Conservation (phyloP, 2,113 vertebrate species). For the Archilochus colubris region DNA sequence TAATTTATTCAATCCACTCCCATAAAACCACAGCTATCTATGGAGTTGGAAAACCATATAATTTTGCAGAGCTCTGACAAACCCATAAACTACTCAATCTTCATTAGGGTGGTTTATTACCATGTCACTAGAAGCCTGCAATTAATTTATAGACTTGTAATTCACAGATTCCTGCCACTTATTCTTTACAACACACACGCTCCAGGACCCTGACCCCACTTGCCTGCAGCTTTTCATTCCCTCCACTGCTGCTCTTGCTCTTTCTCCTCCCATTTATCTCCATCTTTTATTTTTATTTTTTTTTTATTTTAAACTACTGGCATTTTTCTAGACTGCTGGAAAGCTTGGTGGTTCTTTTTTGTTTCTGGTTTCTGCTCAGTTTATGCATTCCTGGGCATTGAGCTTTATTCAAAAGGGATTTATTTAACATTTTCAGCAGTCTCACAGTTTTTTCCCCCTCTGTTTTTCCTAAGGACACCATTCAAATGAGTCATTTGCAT, state of each 20-base stretch:
- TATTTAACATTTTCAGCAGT: neutral
- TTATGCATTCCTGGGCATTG: fast-evolving
- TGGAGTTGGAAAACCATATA: neutral
- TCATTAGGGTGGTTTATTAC: neutral
- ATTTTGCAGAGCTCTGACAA: neutral
- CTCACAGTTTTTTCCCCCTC: too few relatives aligned
- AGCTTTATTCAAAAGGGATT: neutral
- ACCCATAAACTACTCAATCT: neutral
- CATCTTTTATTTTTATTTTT: too few relatives aligned
- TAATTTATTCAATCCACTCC: neutral
- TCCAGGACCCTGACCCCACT: neutral
- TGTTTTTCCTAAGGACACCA: neutral
- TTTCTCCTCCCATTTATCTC: neutral
- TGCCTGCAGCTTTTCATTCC: neutral
- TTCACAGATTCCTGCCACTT: neutral
- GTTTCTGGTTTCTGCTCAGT: neutral
- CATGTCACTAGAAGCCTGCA: neutral
- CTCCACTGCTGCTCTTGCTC: neutral
- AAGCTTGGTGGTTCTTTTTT: neutral
- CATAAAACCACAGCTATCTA: neutral
- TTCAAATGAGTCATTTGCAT: neutral
- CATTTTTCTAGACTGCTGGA: neutral
- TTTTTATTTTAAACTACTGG: neutral
- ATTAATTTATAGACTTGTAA: neutral
- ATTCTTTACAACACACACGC: fast-evolving